A percentile compares a stretch with the other conserved stretches of the same genome.
Evolutionary conservation across 2,888 invertebrate genomes (phyloP).

Genomic region (Caenorhabditis parvicauda): DNA sequence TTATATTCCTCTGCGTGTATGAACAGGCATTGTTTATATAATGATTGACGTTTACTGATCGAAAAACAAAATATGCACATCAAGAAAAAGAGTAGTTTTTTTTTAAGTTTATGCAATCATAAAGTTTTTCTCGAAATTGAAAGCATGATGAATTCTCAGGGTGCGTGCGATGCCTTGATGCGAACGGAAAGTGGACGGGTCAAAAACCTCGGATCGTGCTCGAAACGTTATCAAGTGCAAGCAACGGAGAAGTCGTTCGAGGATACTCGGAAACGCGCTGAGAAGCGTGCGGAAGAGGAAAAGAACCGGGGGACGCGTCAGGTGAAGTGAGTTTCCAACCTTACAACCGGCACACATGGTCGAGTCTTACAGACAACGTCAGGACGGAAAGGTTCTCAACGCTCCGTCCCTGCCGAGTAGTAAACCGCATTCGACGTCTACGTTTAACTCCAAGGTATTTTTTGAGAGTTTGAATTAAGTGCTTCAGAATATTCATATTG

Average conservation of each 20-base stretch:
- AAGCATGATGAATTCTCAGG: too few species aligned
- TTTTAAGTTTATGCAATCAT: too few species aligned
- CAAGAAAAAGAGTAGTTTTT: not conserved
- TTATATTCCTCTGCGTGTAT: too few species aligned
- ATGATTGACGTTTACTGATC: not conserved
- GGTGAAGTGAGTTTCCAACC: constrained; percentile 15
- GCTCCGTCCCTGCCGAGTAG: not conserved
- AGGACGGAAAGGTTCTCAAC: not conserved
- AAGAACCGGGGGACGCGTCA: constrained; percentile 50
- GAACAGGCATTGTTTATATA: not conserved
- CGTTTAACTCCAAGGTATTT: not conserved
- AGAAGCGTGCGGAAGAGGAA: constrained; percentile 49
- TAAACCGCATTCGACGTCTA: not conserved
- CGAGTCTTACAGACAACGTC: too few species aligned
- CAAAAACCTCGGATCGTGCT: too few species aligned
- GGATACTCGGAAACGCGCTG: constrained; percentile 51
- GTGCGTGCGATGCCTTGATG: too few species aligned
- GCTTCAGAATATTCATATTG: too few species aligned
- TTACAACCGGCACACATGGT: not conserved
- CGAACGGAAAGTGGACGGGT: too few species aligned
- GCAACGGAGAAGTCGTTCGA: constrained; percentile 55
- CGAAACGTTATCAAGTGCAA: constrained; percentile 38
- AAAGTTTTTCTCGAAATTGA: too few species aligned
- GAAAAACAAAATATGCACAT: constrained; percentile 13
- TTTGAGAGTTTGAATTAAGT: too few species aligned